Evolutionary conservation across 53 echinoderm and acorn worm species (phyloP), one percentile per base, ranked within the genome.

Genomic region (Patiria pectinifera): DNA sequence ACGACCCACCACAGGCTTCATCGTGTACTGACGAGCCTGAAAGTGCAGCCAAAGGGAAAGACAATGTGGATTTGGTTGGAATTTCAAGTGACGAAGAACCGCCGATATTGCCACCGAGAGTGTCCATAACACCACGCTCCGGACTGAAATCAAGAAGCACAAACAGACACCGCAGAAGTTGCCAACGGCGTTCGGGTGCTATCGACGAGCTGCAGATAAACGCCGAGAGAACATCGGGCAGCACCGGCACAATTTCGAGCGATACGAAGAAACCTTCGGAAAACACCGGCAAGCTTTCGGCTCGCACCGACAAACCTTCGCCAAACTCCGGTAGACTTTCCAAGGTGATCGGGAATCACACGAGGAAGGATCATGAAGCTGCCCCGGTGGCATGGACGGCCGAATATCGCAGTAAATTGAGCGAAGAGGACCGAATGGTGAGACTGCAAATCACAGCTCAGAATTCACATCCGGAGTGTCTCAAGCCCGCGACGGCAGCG

Each of bases 381-480:
- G 12, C 49, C 6, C 18, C 49, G 15, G 62, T 78, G 2, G 87
- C 59, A 21, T 87, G 87, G 87, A 76, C 87, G 53, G 76, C 62
- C 35, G 87, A 87, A 23, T 77, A 87, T 78, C 87, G 87, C 23
- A 78, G 59, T 59, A 87, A 87, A 45, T 43, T 71, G 7, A 76
- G 59, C 87, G 59, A 87, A 61, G 76, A 78, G 62, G 87, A 87
- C 43, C 76, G 60, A 21, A 11, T 74, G 60, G 4, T 77, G 87
- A 87, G 78, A 44, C n/a, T 59, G 9, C 66, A 85, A 16, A 85
- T 92, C 92, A 85, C 85, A 14, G 78, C 92, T 62, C 69, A 85
- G 35, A 92, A 85, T 62, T 85, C 92, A 21, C 92, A 92, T 16
- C 92, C 92, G 4, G 43, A 62, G 61, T 92, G 92, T 85, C 84